Percentiles rank a stretch among this genome's conserved stretches.
phyloP scores from a whole-genome alignment of 2,113 vertebrate species.

The Anas platyrhynchos region DNA sequence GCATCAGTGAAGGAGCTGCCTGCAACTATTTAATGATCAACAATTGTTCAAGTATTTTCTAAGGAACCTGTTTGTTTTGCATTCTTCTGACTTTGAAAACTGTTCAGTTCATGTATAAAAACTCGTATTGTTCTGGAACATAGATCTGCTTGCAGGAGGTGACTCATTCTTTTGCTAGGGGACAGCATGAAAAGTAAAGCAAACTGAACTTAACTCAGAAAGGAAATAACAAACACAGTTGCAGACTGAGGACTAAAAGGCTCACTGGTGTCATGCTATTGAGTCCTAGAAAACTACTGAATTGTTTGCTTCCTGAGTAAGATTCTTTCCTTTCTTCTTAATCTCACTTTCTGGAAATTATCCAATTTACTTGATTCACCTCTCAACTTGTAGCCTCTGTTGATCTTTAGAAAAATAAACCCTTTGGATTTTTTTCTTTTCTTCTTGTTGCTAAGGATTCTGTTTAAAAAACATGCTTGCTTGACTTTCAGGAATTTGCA shows the following conservation, averaged over 20 bases:
- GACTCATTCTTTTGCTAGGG: constrained; percentile 25
- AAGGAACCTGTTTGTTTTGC: constrained; percentile 50
- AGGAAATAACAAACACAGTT: constrained; percentile 13
- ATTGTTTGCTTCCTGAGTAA: not conserved
- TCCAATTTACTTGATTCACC: constrained; percentile 39
- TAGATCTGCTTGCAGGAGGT: not conserved
- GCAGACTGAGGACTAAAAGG: not conserved
- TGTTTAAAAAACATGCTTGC: constrained; percentile 57
- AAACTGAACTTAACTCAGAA: constrained; percentile 42
- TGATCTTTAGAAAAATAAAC: constrained; percentile 43
- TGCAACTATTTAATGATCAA: not conserved
- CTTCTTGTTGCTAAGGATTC: constrained; percentile 54
- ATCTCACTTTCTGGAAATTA: constrained; percentile 61
- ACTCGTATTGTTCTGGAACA: constrained; percentile 17
- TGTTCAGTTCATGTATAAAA: not conserved
- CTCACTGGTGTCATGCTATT: constrained; percentile 27
- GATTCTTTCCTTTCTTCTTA: constrained; percentile 53
- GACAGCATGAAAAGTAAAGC: constrained; percentile 41
- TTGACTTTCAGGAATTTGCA: constrained; percentile 56
- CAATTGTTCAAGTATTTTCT: not conserved
- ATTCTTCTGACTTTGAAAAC: constrained; percentile 10
- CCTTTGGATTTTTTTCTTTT: not conserved
- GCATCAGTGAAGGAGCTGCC: constrained; percentile 1
- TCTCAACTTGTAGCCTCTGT: constrained; percentile 51
- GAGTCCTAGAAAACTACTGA: constrained; percentile 17